Conservation (phyloP, 2,113 vertebrate species). For the Grammomys dolichurus region DNA sequence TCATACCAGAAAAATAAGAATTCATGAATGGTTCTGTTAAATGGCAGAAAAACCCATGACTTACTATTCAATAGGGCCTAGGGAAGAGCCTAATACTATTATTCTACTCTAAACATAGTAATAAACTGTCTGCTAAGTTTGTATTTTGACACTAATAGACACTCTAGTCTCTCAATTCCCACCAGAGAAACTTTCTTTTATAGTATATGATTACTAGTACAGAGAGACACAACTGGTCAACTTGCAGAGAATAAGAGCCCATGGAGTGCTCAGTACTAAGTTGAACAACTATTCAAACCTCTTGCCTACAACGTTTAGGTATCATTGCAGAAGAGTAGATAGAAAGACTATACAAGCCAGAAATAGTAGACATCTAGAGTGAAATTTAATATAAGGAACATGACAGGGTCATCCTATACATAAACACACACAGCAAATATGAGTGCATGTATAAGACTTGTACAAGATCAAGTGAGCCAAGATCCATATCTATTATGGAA, state of each 20-base stretch:
- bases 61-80: background rate
- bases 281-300: background rate
- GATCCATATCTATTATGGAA: too few species aligned
- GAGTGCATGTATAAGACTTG: background rate
- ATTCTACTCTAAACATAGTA: background rate
- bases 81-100: background rate
- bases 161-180: background rate
- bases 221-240: background rate
- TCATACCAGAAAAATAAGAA: background rate
- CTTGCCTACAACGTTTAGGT: background rate
- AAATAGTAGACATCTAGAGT: too few species aligned
- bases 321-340: too few species aligned
- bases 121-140: background rate
- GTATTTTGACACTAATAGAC: background rate
- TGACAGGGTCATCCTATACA: background rate
- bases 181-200: background rate
- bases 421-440: background rate
- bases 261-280: background rate
- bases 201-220: background rate
- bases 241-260: background rate
- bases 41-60: too few species aligned
- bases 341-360: background rate
- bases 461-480: background rate
- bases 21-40: background rate
- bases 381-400: background rate